A percentile compares a stretch with the other conserved stretches of the same genome.
phyloP scores from a whole-genome alignment of 1,140 invertebrate genomes.

The Eumeta japonica region DNA sequence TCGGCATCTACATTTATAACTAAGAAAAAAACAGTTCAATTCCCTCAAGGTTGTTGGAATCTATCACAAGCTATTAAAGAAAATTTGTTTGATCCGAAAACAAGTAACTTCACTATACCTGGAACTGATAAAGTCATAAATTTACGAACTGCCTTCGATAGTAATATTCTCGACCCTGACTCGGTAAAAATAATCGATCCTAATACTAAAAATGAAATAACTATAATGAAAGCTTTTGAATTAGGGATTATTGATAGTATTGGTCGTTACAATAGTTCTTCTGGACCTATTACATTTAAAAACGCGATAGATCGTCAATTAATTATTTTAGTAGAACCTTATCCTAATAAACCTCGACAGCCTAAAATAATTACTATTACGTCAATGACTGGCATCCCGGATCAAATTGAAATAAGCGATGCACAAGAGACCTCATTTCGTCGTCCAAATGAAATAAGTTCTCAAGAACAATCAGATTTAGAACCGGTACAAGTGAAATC shows the following conservation, averaged over 20 bases:
- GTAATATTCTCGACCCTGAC: constrained; percentile 80
- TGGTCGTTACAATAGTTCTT: constrained; percentile 67
- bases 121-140: constrained; percentile 81
- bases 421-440: too few species aligned
- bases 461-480: constrained; percentile 56
- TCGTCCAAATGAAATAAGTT: constrained; percentile 26
- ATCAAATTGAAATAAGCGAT: constrained; percentile 67
- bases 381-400: constrained; percentile 63
- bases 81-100: constrained; percentile 75
- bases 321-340: constrained; percentile 60
- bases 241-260: constrained; percentile 75
- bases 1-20: constrained; percentile 41
- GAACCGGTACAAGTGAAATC: constrained; percentile 70
- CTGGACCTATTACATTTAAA: constrained; percentile 69
- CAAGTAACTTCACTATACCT: constrained; percentile 83
- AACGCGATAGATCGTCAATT: constrained; percentile 73
- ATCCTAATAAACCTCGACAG: constrained; percentile 25
- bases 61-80: constrained; percentile 75
- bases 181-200: constrained; percentile 79
- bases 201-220: constrained; percentile 67
- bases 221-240: constrained; percentile 73
- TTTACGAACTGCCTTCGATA: constrained; percentile 82
- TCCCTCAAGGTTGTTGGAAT: constrained; percentile 81
- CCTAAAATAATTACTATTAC: constrained; percentile 65
- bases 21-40: constrained; percentile 64